Conservation (phyloP, 2,797 vertebrate species). For the Cuculus canorus region DNA sequence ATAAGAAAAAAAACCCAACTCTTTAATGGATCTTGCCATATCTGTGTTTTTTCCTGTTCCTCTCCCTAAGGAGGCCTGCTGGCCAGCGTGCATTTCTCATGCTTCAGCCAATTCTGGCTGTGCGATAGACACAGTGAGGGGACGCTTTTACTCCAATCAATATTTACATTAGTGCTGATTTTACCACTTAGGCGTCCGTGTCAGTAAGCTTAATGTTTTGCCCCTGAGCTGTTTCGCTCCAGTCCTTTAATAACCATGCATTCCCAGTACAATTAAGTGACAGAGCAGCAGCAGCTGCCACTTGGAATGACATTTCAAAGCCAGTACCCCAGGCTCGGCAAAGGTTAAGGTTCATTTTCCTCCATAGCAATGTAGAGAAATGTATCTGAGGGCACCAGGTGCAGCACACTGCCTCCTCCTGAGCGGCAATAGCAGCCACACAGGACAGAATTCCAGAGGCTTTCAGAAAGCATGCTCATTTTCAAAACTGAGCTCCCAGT, state of each 20-base stretch:
- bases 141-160: neutral
- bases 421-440: accelerated
- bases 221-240: neutral
- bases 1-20: too few relatives aligned
- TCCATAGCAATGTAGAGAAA: neutral
- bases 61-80: neutral
- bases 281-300: constrained; percentile 1
- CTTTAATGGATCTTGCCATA: neutral
- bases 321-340: neutral
- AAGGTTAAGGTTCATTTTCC: neutral
- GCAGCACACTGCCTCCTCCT: neutral
- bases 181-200: neutral
- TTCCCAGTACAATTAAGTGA: neutral
- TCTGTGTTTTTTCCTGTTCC: neutral
- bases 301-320: neutral
- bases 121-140: neutral
- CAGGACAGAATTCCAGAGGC: neutral
- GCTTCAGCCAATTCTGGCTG: neutral
- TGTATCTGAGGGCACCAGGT: neutral
- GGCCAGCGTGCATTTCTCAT: neutral
- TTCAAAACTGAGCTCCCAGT: neutral
- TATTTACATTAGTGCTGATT: neutral
- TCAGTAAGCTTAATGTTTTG: neutral
- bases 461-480: neutral
- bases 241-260: neutral